phyloP scores from a whole-genome alignment of 1,140 invertebrate species.

The Lanistes nyassanus region DNA sequence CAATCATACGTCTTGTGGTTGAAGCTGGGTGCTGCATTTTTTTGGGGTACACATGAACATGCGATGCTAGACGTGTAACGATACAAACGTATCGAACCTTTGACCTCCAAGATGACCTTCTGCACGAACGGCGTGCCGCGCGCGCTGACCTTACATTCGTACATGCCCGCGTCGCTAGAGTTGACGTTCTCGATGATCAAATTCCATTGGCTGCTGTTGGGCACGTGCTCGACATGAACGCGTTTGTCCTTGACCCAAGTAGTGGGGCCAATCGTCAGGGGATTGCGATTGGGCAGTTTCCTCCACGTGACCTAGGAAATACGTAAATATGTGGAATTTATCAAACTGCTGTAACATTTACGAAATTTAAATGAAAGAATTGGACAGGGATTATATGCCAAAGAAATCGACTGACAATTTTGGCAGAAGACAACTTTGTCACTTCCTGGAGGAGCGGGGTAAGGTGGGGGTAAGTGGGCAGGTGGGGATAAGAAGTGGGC shows the following conservation, averaged over 20 bases:
- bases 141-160: slow-evolving; percentile 39
- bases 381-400: too few species aligned
- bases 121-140: slow-evolving; percentile 25
- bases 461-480: too few species aligned
- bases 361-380: too few species aligned
- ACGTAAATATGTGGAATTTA: too few species aligned
- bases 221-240: slow-evolving; percentile 41
- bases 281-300: slow-evolving; percentile 30
- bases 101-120: slow-evolving; percentile 28
- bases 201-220: slow-evolving; percentile 44
- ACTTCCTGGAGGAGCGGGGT: too few species aligned
- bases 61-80: neutral
- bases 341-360: too few species aligned
- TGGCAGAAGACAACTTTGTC: too few species aligned
- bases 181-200: slow-evolving; percentile 36
- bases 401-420: too few species aligned
- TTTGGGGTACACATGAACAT: too few species aligned
- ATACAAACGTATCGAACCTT: slow-evolving; percentile 25
- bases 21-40: too few species aligned
- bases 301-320: slow-evolving; percentile 38
- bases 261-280: slow-evolving; percentile 34
- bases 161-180: slow-evolving; percentile 27
- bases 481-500: too few species aligned
- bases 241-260: slow-evolving; percentile 37
- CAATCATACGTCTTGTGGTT: too few species aligned